Conservation (phyloP, 2,797 vertebrate genomes). For the Danio choprae region DNA sequence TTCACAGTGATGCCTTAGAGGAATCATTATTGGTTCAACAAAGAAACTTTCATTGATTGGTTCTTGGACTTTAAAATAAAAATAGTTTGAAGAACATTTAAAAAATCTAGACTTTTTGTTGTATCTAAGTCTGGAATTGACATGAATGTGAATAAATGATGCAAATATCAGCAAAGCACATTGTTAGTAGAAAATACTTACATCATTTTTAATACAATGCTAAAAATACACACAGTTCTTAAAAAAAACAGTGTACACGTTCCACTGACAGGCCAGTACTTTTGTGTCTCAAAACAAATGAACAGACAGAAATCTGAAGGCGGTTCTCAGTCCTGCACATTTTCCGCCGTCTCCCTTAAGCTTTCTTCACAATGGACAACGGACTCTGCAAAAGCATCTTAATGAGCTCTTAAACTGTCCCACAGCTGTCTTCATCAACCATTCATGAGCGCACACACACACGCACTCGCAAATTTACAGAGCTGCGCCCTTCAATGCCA, state of each 20-base stretch:
- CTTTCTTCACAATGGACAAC: slow-evolving; percentile 41
- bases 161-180: background rate
- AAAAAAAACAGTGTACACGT: background rate
- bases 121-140: background rate
- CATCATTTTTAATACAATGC: too few species aligned
- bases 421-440: slow-evolving; percentile 49
- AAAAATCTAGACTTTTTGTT: too few species aligned
- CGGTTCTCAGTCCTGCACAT: slow-evolving; percentile 8
- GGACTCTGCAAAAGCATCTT: slow-evolving; percentile 38
- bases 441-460: slow-evolving; percentile 40
- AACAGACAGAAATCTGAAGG: slow-evolving; percentile 27
- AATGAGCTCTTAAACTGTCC: slow-evolving; percentile 59
- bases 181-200: background rate
- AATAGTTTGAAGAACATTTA: too few species aligned
- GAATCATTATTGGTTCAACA: too few species aligned
- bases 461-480: slow-evolving; percentile 12
- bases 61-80: too few species aligned
- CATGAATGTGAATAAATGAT: background rate
- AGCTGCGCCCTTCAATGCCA: slow-evolving; percentile 39
- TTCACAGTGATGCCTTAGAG: too few species aligned
- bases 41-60: too few species aligned
- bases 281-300: slow-evolving; percentile 18
- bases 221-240: too few species aligned
- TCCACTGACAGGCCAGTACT: slow-evolving; percentile 3
- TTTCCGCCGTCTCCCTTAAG: slow-evolving; percentile 5